These are phyloP conservation scores for Apodemia zela DNA, from an alignment of 2,888 invertebrate genomes.

Conservation along the genomic window DNA sequence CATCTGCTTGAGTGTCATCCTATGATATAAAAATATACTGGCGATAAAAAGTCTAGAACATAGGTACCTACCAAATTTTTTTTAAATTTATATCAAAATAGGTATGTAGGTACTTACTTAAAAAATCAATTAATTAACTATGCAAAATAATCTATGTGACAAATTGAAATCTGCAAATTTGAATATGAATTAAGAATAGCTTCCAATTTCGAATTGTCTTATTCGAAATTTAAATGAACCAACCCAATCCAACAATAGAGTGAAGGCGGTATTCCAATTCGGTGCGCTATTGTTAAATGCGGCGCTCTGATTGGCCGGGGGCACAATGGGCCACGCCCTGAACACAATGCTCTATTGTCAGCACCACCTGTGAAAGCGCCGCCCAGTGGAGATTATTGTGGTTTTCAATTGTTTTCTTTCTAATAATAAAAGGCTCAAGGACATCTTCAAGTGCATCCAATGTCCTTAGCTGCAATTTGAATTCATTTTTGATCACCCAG, in stretches of 20 bases:
- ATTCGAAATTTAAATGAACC: constrained; percentile 47
- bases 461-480: background rate
- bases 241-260: constrained; percentile 71
- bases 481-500: background rate
- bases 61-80: too few relatives aligned
- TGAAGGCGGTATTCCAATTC: constrained; percentile 66
- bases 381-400: constrained; percentile 43
- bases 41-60: too few relatives aligned
- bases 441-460: background rate
- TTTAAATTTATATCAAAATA: too few relatives aligned
- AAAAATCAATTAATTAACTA: too few relatives aligned
- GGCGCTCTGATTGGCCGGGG: constrained; percentile 60
- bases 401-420: constrained; percentile 13
- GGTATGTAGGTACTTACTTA: too few relatives aligned
- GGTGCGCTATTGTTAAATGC: constrained; percentile 73
- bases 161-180: background rate
- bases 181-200: background rate
- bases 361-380: constrained; percentile 43
- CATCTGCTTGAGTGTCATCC: too few relatives aligned
- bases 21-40: too few relatives aligned
- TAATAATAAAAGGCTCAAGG: background rate
- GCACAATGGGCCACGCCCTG: constrained; percentile 75
- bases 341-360: constrained; percentile 76
- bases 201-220: constrained; percentile 29
- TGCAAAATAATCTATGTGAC: too few relatives aligned